Percentiles rank a stretch among this genome's conserved stretches.
Conservation (phyloP, 2,113 vertebrate genomes). For the Syngnathus floridae region DNA sequence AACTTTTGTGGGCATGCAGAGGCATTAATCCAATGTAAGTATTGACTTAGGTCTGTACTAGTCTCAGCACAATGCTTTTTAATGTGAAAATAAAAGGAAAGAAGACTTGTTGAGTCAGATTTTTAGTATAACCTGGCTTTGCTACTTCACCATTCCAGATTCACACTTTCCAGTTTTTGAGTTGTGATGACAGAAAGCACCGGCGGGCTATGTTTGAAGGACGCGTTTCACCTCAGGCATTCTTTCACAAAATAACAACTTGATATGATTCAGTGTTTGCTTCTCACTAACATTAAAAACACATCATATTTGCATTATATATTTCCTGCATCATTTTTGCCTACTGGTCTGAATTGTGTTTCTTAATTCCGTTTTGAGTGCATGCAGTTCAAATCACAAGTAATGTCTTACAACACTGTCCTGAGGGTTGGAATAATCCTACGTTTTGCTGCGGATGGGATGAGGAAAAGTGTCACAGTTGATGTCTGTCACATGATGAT, state of each 20-base stretch:
- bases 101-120: constrained; percentile 19
- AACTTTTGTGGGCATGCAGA: constrained; percentile 65
- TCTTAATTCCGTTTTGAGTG: constrained; percentile 33
- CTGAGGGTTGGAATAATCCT: constrained; percentile 23
- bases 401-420: constrained; percentile 30
- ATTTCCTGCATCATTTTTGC: not conserved
- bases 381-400: constrained; percentile 40
- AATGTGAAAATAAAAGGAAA: constrained; percentile 30
- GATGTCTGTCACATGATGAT: constrained; percentile 17
- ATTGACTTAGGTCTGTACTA: constrained; percentile 59
- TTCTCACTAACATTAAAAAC: constrained; percentile 8
- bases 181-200: constrained; percentile 1
- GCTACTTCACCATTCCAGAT: constrained; percentile 9
- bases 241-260: constrained; percentile 19
- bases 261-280: not conserved
- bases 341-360: constrained; percentile 28
- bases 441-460: constrained; percentile 43
- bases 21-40: constrained; percentile 65
- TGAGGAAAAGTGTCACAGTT: constrained; percentile 13
- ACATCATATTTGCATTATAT: constrained; percentile 11
- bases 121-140: constrained; percentile 22
- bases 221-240: constrained; percentile 34
- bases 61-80: constrained; percentile 46
- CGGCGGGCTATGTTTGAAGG: not conserved
- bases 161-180: constrained; percentile 41